Base-by-base conservation (phyloP, 2,888 invertebrate species). In the Dendrolimus pini region DNA sequence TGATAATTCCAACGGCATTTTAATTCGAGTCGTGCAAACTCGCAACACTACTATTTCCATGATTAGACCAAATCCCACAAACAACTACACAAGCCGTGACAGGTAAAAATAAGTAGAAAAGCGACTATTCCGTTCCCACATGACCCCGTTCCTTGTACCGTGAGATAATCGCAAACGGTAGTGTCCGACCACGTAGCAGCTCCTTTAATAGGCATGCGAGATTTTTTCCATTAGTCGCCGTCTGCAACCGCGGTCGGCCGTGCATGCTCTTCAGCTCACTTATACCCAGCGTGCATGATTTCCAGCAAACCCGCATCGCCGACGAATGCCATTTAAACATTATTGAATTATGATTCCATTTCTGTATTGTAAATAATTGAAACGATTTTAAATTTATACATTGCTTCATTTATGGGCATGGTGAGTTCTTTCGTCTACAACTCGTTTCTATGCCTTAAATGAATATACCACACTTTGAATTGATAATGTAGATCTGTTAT, bases 151-250 rank as follows among this genome's bases (percentile, higher is more conserved):
- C 74, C 67, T 68, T 68, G 69, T 80, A 82, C 85, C 88, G 86
- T 88, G 88, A 87, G 88, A 89, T 87, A 85, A 85, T 86, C 87
- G 86, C 85, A 69, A 77, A 77, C 84, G 79, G 85, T 82, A 82
- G 83, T 85, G 84, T 82, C 81, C 83, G 69, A 76, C 76, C 87
- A 85, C 86, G 88, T 87, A 83, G 83, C 70, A 71, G 69, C 54
- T 68, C 77, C 87, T 87, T 82, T 89, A 87, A 87, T 86, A 77
- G 88, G 84, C 72, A 73, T 75, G 73, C 74, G 67, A 77, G 75
- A 76, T 80, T 83, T 85, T 69, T 60, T 83, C 47, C 12, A 77
- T 83, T 77, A 71, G 71, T 75, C 74, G 74, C 68, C 67, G 68
- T 64, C 69, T 71, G 71, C 69, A 70, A 66, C 59, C 63, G 59